Conservation (phyloP, 2,888 invertebrate species). For the Drosophila testacea region DNA sequence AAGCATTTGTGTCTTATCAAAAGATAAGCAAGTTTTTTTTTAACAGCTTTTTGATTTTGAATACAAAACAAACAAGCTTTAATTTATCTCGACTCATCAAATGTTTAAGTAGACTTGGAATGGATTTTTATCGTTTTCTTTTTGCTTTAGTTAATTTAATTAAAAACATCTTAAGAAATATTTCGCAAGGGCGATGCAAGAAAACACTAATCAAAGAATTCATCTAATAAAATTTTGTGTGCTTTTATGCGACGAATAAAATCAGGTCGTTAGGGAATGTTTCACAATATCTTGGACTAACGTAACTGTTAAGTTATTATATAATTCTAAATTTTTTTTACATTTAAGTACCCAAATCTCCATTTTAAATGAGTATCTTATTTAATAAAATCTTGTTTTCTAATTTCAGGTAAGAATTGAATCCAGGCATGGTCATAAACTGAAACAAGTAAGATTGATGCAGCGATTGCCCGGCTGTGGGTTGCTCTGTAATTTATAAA, state of each 20-base stretch:
- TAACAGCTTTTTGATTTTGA: conserved; percentile 20
- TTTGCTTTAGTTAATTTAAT: conserved; percentile 11
- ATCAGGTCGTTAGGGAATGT: background rate
- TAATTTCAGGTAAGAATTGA: conserved; percentile 67
- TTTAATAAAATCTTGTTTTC: conserved; percentile 41
- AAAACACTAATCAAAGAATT: background rate
- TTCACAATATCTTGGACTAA: background rate
- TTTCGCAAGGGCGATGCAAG: conserved; percentile 23
- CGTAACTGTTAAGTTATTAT: background rate
- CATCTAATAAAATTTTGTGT: conserved; percentile 11
- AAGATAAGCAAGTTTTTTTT: conserved; percentile 28
- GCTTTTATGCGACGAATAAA: background rate
- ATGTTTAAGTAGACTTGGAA: conserved; percentile 27
- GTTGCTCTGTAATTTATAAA: conserved; percentile 14
- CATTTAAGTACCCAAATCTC: conserved; percentile 3
- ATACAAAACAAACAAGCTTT: conserved; percentile 47
- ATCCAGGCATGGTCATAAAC: conserved; percentile 15
- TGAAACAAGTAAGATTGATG: conserved; percentile 17
- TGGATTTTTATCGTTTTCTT: conserved; percentile 5
- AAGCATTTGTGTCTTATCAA: conserved; percentile 18
- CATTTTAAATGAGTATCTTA: conserved; percentile 16
- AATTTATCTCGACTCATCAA: conserved; percentile 46
- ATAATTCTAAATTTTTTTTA: background rate
- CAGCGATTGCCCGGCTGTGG: background rate
- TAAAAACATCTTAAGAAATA: conserved; percentile 11